A percentile compares a stretch with the other conserved stretches of the same genome.
phyloP scores from a whole-genome alignment of 2,888 invertebrate genomes.

The Bellardia bayeri region DNA sequence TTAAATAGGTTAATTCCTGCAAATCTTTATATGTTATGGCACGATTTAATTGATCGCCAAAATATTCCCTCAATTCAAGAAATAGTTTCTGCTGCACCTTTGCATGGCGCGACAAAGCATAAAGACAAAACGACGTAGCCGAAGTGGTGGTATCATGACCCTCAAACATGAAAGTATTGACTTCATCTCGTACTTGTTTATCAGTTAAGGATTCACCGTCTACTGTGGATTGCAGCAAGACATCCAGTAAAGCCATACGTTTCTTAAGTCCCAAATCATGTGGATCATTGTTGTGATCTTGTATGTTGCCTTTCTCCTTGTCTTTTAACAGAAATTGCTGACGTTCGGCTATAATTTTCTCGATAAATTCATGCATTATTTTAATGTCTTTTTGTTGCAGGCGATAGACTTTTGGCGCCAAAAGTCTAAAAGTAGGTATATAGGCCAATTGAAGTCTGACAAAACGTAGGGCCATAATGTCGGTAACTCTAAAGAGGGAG shows the following conservation, averaged over 20 bases:
- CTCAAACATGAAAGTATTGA: conserved; percentile 90
- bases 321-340: conserved; percentile 41
- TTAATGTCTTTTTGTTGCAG: conserved; percentile 59
- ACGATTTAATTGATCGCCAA: conserved; percentile 76
- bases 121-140: conserved; percentile 81
- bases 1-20: conserved; percentile 83
- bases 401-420: conserved; percentile 48
- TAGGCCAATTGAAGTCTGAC: conserved; percentile 64
- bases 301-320: not conserved
- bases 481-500: conserved; percentile 63
- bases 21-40: conserved; percentile 77
- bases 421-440: conserved; percentile 20
- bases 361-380: conserved; percentile 72
- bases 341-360: conserved; percentile 71
- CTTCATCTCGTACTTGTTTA: conserved; percentile 88
- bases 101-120: conserved; percentile 79
- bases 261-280: conserved; percentile 85
- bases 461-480: conserved; percentile 71
- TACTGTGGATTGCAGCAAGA: conserved; percentile 86
- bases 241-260: conserved; percentile 88
- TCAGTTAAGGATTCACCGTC: conserved; percentile 86
- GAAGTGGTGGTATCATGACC: conserved; percentile 83
- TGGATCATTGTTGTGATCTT: conserved; percentile 4
- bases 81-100: conserved; percentile 79
- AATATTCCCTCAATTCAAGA: conserved; percentile 78